Conservation (phyloP, 2,113 vertebrate genomes). For the Crotalus tigris region DNA sequence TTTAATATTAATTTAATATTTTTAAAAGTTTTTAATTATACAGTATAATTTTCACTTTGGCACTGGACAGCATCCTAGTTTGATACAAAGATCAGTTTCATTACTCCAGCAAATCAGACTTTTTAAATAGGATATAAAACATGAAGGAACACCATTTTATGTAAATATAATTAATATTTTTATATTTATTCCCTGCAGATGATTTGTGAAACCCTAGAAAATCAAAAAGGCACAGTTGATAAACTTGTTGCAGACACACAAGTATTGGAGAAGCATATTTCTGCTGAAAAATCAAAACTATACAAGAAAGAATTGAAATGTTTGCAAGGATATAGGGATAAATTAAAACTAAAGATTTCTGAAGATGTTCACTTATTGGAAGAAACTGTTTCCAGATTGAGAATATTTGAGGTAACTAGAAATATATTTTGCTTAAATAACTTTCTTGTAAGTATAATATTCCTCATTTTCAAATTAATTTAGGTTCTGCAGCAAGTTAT, state of each 20-base stretch:
- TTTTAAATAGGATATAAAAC: neutral
- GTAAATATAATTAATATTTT: neutral
- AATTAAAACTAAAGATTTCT: conserved; percentile 72
- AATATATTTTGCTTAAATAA: neutral
- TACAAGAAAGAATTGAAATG: conserved; percentile 68
- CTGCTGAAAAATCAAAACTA: conserved; percentile 48
- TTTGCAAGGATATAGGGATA: conserved; percentile 78
- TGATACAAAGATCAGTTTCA: neutral
- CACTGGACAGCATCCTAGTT: neutral
- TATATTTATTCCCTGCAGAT: conserved; percentile 52
- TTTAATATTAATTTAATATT: neutral
- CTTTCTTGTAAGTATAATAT: neutral
- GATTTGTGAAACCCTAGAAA: conserved; percentile 78
- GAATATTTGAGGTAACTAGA: conserved; percentile 82
- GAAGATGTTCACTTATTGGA: conserved; percentile 81
- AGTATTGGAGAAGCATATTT: conserved; percentile 60
- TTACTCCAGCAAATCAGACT: neutral
- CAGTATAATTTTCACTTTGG: neutral
- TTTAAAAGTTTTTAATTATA: neutral
- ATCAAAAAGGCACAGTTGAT: conserved; percentile 65
- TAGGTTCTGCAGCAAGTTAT: neutral
- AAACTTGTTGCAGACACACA: conserved; percentile 76
- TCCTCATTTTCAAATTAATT: neutral
- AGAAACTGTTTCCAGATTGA: conserved; percentile 82
- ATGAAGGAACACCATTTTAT: neutral